phyloP scores from a whole-genome alignment of 2,797 vertebrate species.

The Rhinatrema bivittatum region DNA sequence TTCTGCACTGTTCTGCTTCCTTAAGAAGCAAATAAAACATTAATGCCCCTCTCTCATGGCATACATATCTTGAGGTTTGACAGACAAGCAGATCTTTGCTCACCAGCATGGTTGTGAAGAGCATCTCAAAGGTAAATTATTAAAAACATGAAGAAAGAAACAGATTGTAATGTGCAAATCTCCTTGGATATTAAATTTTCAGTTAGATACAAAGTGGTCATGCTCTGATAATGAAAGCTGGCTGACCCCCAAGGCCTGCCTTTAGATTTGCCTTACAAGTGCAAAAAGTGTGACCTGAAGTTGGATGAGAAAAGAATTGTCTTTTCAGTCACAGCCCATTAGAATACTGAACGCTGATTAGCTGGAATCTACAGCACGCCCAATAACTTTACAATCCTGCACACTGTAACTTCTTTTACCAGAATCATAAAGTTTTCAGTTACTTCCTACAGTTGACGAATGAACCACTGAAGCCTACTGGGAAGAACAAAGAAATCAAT shows the following conservation, averaged over 20 bases:
- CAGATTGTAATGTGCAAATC: conserved; percentile 35
- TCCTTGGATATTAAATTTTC: conserved; percentile 44
- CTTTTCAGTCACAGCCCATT: conserved; percentile 13
- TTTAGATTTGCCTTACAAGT: conserved; percentile 38
- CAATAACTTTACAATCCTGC: conserved; percentile 9
- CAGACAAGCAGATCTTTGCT: conserved; percentile 46
- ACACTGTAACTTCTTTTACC: no score
- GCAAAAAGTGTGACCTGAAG: conserved; percentile 37
- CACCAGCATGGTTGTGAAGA: conserved; percentile 29
- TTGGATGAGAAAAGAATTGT: conserved; percentile 3
- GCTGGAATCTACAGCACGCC: conserved; percentile 15
- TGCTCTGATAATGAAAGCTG: conserved; percentile 37
- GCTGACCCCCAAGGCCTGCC: conserved; percentile 40
- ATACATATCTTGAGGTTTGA: conserved; percentile 37
- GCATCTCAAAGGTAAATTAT: conserved; percentile 54
- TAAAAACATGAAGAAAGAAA: conserved; percentile 45
- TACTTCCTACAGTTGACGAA: no score
- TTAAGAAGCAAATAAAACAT: conserved; percentile 46
- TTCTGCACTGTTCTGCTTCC: conserved; percentile 26
- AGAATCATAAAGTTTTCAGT: no score
- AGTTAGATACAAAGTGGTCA: conserved; percentile 42
- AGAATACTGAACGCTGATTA: conserved; percentile 35
- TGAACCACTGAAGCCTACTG: no score
- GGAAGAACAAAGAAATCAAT: no score
- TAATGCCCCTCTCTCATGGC: conserved; percentile 34